Percentiles rank a stretch among this genome's conserved stretches.
Evolutionary conservation across 2,888 invertebrate species (phyloP).

Genomic region (Phyto melanocephala): DNA sequence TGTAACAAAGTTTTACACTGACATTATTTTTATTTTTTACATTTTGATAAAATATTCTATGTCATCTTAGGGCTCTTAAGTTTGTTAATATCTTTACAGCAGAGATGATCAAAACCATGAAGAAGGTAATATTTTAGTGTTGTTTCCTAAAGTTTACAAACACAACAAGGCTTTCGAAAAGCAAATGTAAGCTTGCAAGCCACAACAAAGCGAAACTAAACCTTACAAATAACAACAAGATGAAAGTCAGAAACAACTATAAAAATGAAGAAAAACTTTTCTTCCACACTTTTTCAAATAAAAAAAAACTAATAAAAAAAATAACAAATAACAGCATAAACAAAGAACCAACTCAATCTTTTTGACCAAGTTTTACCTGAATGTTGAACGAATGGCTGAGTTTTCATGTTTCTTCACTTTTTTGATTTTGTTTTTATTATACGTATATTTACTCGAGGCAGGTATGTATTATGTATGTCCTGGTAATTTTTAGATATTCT

Average conservation of each 20-base stretch:
- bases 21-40: neutral
- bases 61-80: conserved; percentile 18
- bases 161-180: conserved; percentile 23
- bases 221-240: neutral
- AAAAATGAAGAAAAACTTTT: conserved; percentile 31
- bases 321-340: neutral
- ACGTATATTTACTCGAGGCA: too few species aligned
- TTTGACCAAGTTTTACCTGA: conserved; percentile 49
- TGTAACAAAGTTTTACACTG: too few species aligned
- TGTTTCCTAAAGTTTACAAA: conserved; percentile 22
- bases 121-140: neutral
- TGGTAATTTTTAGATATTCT: conserved; percentile 1
- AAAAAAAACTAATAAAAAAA: neutral
- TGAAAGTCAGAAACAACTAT: neutral
- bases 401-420: conserved; percentile 5
- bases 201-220: neutral
- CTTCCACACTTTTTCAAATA: conserved; percentile 12
- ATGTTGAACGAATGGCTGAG: neutral
- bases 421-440: too few species aligned
- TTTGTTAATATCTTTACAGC: conserved; percentile 4
- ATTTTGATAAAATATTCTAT: conserved; percentile 5
- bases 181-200: neutral
- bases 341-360: conserved; percentile 23
- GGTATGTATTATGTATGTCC: too few species aligned
- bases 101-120: conserved; percentile 2